Conservation (phyloP, 1,140 invertebrate genomes). For the Sarcophaga peregrina region DNA sequence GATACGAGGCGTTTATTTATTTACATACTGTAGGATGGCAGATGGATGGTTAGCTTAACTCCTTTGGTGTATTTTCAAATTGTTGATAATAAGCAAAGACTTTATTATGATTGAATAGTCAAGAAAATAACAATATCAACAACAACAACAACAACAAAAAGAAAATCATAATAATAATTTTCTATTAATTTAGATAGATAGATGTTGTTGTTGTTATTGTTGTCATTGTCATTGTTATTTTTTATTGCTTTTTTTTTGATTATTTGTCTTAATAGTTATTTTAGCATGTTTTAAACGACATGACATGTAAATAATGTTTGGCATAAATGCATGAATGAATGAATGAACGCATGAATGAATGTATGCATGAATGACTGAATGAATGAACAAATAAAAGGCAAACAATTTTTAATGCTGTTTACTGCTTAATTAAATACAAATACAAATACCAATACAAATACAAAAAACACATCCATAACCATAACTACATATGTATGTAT, state of each 20-base stretch:
- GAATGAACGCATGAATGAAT: background rate
- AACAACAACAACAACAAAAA: background rate
- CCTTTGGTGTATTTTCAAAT: background rate
- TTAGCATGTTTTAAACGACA: background rate
- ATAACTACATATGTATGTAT: too few species aligned
- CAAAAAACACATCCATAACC: too few species aligned
- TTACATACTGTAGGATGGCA: too few species aligned
- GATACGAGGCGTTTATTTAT: background rate
- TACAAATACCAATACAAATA: background rate
- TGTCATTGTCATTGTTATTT: too few species aligned
- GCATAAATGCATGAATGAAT: background rate
- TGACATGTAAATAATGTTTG: background rate
- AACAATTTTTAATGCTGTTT: background rate
- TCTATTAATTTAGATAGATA: background rate
- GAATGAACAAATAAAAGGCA: background rate
- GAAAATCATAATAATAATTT: background rate
- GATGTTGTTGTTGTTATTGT: too few species aligned
- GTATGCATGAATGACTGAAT: background rate
- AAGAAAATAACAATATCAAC: background rate
- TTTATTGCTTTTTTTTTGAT: too few species aligned
- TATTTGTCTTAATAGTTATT: background rate
- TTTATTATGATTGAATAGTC: background rate
- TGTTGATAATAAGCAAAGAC: conserved; percentile 9
- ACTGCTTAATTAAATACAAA: conserved; percentile 23
- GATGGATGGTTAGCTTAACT: background rate